A percentile compares a stretch with the other conserved stretches of the same genome.
phyloP scores from a whole-genome alignment of 2,113 vertebrate genomes.

The Nesoenas mayeri region DNA sequence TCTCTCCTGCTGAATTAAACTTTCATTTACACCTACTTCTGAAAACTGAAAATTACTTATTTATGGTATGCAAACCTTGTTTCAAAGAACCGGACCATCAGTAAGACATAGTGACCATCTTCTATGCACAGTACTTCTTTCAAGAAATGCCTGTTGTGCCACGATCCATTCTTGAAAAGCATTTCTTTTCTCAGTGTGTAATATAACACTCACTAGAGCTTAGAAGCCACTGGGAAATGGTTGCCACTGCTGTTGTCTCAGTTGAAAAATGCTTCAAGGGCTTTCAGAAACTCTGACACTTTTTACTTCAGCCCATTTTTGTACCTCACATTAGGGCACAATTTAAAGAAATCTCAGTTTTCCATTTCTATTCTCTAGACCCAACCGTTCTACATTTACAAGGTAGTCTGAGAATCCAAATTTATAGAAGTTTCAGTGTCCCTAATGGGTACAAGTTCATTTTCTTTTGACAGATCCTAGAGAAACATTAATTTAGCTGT shows the following conservation, averaged over 20 bases:
- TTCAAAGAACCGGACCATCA: neutral
- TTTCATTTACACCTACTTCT: neutral
- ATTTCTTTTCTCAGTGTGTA: neutral
- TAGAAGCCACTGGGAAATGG: neutral
- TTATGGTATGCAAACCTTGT: neutral
- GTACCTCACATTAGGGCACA: neutral
- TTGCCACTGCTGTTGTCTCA: neutral
- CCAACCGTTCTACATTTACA: neutral
- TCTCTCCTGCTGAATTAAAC: neutral
- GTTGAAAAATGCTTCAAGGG: constrained; percentile 46
- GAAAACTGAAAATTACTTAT: neutral
- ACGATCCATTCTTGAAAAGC: neutral
- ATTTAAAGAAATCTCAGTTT: neutral
- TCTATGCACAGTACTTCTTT: constrained; percentile 19
- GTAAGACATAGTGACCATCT: neutral
- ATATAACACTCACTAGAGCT: neutral
- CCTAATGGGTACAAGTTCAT: neutral
- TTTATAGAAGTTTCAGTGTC: neutral
- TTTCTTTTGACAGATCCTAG: neutral
- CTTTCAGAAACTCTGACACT: constrained; percentile 32
- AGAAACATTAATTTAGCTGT: neutral
- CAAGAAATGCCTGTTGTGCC: neutral
- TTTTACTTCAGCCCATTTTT: constrained; percentile 1
- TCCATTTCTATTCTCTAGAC: neutral
- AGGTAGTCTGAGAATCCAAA: neutral